A percentile compares a stretch with the other conserved stretches of the same genome.
Evolutionary conservation across 2,113 vertebrate genomes (phyloP).

Genomic region (Engraulis encrasicolus): DNA sequence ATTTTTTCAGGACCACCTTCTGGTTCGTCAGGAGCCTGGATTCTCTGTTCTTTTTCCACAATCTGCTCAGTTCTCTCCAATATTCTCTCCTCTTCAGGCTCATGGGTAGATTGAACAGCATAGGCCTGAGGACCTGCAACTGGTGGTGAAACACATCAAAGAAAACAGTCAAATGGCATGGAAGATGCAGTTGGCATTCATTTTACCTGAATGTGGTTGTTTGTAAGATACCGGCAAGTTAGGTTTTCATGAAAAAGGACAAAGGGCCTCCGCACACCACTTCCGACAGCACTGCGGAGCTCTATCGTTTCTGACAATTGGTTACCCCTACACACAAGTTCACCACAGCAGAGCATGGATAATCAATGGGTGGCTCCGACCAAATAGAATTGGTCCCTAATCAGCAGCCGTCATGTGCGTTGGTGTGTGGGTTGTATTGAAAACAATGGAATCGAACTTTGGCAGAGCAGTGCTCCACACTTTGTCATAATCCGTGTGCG

Average conservation of each 20-base stretch:
- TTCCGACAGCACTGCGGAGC: no score
- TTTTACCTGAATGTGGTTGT: not conserved
- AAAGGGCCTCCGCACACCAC: no score
- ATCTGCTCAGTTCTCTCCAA: constrained; percentile 46
- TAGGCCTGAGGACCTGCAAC: not conserved
- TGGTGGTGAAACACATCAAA: not conserved
- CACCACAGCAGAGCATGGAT: no score
- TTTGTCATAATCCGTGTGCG: no score
- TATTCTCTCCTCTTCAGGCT: constrained; percentile 45
- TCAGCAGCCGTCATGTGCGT: no score
- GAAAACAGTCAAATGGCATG: not conserved
- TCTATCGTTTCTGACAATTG: no score
- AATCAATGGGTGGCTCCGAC: no score
- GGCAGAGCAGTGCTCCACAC: no score
- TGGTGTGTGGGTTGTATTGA: no score
- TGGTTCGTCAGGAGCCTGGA: not conserved
- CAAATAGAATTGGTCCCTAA: no score
- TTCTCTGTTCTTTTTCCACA: constrained; percentile 33
- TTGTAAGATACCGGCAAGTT: not conserved
- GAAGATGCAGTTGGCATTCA: not conserved
- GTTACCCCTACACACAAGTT: no score
- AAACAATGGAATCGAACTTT: no score
- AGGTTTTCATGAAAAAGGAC: not conserved
- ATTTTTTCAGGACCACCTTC: not conserved
- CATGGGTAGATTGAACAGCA: not conserved